phyloP scores from a whole-genome alignment of 2,797 vertebrate species.

The Enoplosus armatus region DNA sequence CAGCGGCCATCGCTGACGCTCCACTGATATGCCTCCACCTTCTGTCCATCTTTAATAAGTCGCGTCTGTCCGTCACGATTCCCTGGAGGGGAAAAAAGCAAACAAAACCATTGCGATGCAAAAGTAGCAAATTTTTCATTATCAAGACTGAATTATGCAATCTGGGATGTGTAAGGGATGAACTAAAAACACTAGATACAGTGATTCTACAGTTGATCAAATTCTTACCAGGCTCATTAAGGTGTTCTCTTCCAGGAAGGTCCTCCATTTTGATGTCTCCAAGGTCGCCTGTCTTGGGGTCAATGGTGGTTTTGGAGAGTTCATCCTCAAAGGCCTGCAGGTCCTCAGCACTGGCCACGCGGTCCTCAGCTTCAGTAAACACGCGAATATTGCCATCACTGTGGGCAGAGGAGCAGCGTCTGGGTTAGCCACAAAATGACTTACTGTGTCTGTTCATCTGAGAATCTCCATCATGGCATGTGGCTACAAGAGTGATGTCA shows the following conservation, averaged over 20 bases:
- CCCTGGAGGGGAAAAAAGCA: slow-evolving; percentile 80
- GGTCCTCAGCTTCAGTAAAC: slow-evolving; percentile 92
- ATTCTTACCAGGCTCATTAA: slow-evolving; percentile 91
- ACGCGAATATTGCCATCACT: slow-evolving; percentile 97
- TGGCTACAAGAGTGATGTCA: background rate
- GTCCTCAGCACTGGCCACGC: slow-evolving; percentile 90
- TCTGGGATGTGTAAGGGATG: no score
- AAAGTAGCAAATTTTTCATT: background rate
- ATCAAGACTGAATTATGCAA: background rate
- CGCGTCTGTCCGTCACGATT: slow-evolving; percentile 96
- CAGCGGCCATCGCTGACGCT: slow-evolving; percentile 91
- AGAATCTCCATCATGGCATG: background rate
- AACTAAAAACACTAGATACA: background rate
- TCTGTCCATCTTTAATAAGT: slow-evolving; percentile 91
- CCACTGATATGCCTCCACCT: slow-evolving; percentile 98
- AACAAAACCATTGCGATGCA: background rate
- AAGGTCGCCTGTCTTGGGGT: slow-evolving; percentile 94
- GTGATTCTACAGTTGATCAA: background rate
- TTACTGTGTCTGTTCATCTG: background rate
- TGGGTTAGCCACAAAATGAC: slow-evolving; percentile 21
- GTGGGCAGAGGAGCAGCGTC: background rate
- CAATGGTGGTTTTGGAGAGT: slow-evolving; percentile 93
- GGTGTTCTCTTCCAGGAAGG: slow-evolving; percentile 95
- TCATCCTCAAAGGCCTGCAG: slow-evolving; percentile 95
- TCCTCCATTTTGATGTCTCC: slow-evolving; percentile 94